These are phyloP conservation scores for Drosophila nigromelanica DNA, from an alignment of 1,140 invertebrate genomes.

Conservation along the genomic window DNA sequence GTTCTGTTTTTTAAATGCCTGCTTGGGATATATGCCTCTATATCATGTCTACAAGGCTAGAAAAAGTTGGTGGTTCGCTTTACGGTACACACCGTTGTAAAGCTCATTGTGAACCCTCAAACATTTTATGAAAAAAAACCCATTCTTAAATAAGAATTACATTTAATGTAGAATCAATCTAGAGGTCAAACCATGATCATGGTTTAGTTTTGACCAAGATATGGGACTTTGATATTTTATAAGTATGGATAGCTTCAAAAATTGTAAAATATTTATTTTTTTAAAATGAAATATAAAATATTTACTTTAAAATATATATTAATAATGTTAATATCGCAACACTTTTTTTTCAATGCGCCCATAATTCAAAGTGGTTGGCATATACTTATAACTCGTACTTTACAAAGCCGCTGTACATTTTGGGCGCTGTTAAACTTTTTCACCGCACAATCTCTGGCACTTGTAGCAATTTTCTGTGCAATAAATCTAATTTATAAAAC, in stretches of 20 bases:
- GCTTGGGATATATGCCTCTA: too few relatives aligned
- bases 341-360: neutral
- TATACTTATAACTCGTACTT: neutral
- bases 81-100: too few relatives aligned
- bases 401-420: neutral
- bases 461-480: slow-evolving; percentile 66
- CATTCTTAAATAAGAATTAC: too few relatives aligned
- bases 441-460: slow-evolving; percentile 60
- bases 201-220: too few relatives aligned
- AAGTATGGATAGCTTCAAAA: neutral
- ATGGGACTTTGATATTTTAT: too few relatives aligned
- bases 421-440: slow-evolving; percentile 46
- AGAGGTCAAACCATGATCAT: too few relatives aligned
- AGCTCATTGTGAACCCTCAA: too few relatives aligned
- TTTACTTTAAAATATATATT: neutral
- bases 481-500: slow-evolving; percentile 78
- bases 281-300: neutral
- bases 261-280: neutral
- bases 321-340: neutral
- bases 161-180: too few relatives aligned
- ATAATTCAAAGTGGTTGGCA: neutral
- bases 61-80: too few relatives aligned
- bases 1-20: neutral
- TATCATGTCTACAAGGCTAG: too few relatives aligned
- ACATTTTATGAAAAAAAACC: too few relatives aligned